Evolutionary conservation across 2,113 vertebrate species (phyloP), one percentile per base, ranked within the genome.

Genomic region (Chaenocephalus aceratus): DNA sequence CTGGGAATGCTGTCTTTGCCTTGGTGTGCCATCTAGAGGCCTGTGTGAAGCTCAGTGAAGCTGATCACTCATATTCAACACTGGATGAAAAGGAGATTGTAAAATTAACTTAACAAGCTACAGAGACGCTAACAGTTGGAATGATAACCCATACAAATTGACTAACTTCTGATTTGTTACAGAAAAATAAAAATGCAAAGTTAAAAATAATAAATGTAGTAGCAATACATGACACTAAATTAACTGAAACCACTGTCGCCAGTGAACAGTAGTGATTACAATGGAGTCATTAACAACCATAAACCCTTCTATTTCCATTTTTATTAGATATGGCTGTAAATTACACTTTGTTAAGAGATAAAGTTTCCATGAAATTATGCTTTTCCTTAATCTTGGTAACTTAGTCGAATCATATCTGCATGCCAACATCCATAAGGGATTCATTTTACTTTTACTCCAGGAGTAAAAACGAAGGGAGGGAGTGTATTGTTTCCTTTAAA

Each of bases 11-110:
- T 90, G 88, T 79, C 87, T 91, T 87, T 92, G 93, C 88, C 87
- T 91, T 93, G 84, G 82, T 93, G 88, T 94, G 94, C 94, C 94
- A 93, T 94, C 94, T 93, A 95, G 93, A 94, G 91, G 93, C 86
- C 84, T 86, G 67, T 74, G 72, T 46, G 73, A 82, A 82, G 85
- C 79, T 84, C 66, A 45, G 69, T 79, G 59, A 75, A 69, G 73
- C 59, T 71, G 64, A 75, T 80, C 62, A 67, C 49, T 78, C 64
- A 72, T 54, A 83, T 89, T 71, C 49, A 72, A 72, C 71, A 73
- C 49, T 51, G 41, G 66, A 53, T 34, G 34, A 44, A 4, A 53
- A 59, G 16, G 77, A 6, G 23, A 15, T 57, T 75, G 53, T 63
- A 8, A 44, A 76, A 79, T 30, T 3, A 49, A 59, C 18, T 34